Base-by-base conservation (phyloP, 2,113 vertebrate species). In the Gymnogyps californianus region DNA sequence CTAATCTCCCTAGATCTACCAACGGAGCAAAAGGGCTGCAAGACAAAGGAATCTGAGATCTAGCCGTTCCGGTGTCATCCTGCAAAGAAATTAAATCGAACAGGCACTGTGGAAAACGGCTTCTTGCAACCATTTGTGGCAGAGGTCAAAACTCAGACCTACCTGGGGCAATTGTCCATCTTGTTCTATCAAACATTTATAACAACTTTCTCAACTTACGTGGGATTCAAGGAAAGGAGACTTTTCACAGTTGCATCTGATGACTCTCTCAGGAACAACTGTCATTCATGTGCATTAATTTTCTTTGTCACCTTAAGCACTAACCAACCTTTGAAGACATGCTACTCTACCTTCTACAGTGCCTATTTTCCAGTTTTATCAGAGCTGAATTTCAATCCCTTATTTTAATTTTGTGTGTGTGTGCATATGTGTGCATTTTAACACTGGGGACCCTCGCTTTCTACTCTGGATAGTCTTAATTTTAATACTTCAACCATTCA, bases 111-210 rank as follows among this genome's bases (percentile, higher is more conserved):
- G 91, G 85, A 95, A 92, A 94, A 97, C 1, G 2, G 78, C 77
- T 93, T 75, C 79, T 91, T 82, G 79, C 79, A 94, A 80, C 72
- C 24, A 7, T 66, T 62, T 24, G 26, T 59, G 70, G 79, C 83
- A 88, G 83, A 95, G 93, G 89, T 96, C 96, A 89, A 89, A 91
- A 83, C 87, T 91, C 96, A 97, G 83, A 77, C 44, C 62, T 83
- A 96, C 96, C 96, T 96, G 80, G 55, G 76, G 87, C 90, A 77
- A 85, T 31, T 96, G 94, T 93, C 95, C 91, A 96, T 52, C 88
- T 86, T 89, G 87, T 91, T 96, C 94, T 80, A 87, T 94, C 66
- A 94, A 84, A 94, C 91, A 83, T 95, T 95, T 80, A 52, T 69
- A 95, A 94, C 65, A 83, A 69, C 84, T 96, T 87, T 67, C 80